phyloP scores from a whole-genome alignment of 2,888 invertebrate genomes.

The Nomada fabriciana region DNA sequence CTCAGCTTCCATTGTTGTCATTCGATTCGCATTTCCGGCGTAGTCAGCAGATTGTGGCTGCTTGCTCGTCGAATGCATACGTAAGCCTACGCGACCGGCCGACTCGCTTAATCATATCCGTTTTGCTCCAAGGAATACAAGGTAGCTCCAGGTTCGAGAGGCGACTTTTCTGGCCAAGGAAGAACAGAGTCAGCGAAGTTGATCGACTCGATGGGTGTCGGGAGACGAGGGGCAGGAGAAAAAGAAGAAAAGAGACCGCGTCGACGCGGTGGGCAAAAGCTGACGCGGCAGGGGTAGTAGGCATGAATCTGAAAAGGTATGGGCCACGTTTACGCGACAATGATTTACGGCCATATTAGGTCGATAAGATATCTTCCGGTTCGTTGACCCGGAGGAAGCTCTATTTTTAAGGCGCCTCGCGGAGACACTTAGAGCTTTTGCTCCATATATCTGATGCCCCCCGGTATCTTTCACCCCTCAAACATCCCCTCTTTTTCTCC shows the following conservation, averaged over 20 bases:
- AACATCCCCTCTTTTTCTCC: slow-evolving; percentile 19
- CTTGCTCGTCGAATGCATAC: slow-evolving; percentile 24
- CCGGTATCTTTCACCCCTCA: background rate
- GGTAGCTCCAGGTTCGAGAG: slow-evolving; percentile 12
- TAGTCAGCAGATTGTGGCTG: slow-evolving; percentile 45
- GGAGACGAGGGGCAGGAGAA: slow-evolving; percentile 24
- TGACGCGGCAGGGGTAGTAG: slow-evolving; percentile 75
- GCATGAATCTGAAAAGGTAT: slow-evolving; percentile 77
- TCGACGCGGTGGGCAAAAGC: slow-evolving; percentile 63
- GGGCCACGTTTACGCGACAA: slow-evolving; percentile 77
- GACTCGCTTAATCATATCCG: slow-evolving; percentile 65
- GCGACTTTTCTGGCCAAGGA: slow-evolving; percentile 50
- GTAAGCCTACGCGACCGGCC: slow-evolving; percentile 19
- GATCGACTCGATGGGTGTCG: slow-evolving; percentile 5
- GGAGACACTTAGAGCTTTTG: slow-evolving; percentile 59
- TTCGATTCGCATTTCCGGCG: slow-evolving; percentile 50
- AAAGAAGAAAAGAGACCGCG: background rate
- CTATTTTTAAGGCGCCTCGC: slow-evolving; percentile 73
- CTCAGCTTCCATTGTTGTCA: slow-evolving; percentile 48
- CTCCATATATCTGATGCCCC: slow-evolving; percentile 56
- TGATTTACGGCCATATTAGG: slow-evolving; percentile 78
- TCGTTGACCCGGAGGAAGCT: slow-evolving; percentile 75
- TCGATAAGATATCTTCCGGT: slow-evolving; percentile 78
- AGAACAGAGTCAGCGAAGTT: slow-evolving; percentile 53
- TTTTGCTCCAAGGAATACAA: slow-evolving; percentile 49